phyloP scores from a whole-genome alignment of 2,888 invertebrate species.

The Perithous albicinctus region DNA sequence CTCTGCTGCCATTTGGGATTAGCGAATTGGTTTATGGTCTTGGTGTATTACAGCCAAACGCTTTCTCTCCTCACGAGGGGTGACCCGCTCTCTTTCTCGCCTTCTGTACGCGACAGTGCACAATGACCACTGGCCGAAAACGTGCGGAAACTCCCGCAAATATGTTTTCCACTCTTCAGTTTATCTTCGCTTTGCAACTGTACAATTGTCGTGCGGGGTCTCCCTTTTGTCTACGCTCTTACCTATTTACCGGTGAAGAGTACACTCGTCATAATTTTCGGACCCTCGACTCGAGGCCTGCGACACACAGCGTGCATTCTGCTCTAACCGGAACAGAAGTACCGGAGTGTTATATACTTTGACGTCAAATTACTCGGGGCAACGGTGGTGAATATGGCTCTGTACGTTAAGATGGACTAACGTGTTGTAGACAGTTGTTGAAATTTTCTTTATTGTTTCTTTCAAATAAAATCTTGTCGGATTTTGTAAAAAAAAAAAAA shows the following conservation, averaged over 20 bases:
- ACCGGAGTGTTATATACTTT: background rate
- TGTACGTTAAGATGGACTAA: background rate
- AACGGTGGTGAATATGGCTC: background rate
- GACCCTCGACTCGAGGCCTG: background rate
- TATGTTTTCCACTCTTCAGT: conserved; percentile 44
- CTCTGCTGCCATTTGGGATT: conserved; percentile 58
- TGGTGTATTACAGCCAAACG: conserved; percentile 22
- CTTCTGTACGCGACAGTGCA: background rate
- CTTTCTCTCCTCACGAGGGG: conserved; percentile 27
- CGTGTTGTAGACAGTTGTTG: background rate
- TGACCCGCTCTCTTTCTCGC: background rate
- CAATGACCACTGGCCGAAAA: conserved; percentile 25
- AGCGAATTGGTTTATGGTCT: conserved; percentile 63
- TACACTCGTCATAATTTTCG: conserved; percentile 42
- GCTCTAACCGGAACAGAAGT: background rate
- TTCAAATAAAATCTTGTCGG: background rate
- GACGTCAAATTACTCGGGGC: background rate
- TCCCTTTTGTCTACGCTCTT: conserved; percentile 8
- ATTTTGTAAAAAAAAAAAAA: background rate
- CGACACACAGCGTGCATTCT: conserved; percentile 1
- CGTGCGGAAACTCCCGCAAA: conserved; percentile 24
- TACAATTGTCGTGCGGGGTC: conserved; percentile 2
- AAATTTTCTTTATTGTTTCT: background rate
- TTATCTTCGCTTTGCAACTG: conserved; percentile 2
- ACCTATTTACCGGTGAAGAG: conserved; percentile 21